Evolutionary conservation across 1,140 invertebrate genomes (phyloP).

Genomic region (Zaprionus davidi): DNA sequence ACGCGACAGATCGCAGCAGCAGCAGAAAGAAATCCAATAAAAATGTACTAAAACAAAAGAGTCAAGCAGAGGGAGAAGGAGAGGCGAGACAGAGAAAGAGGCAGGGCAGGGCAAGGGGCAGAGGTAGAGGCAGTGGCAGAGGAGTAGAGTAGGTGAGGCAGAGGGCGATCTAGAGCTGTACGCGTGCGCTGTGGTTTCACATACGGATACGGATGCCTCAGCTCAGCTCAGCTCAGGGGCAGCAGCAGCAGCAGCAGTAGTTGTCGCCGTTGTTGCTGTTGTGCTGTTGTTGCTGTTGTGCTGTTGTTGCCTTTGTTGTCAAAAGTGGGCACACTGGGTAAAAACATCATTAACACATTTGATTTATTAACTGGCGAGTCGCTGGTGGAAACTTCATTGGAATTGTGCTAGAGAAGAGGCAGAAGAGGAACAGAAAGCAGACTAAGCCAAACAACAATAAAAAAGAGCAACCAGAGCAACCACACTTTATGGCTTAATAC

Average conservation of each 20-base stretch:
- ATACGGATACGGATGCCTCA: slow-evolving; percentile 23
- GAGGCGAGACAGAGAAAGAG: not conserved
- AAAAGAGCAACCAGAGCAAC: slow-evolving; percentile 23
- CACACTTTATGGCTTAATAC: slow-evolving; percentile 79
- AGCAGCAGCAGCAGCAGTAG: slow-evolving; percentile 19
- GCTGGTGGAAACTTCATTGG: slow-evolving; percentile 59
- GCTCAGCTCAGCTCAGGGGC: slow-evolving; percentile 8
- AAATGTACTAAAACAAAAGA: slow-evolving; percentile 65
- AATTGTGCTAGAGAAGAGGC: slow-evolving; percentile 43
- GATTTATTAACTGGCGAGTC: slow-evolving; percentile 83
- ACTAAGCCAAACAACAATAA: slow-evolving; percentile 31
- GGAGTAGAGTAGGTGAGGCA: not conserved
- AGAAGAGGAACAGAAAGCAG: slow-evolving; percentile 36
- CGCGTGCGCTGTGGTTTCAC: slow-evolving; percentile 27
- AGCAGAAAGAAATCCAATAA: slow-evolving; percentile 62
- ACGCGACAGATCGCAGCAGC: slow-evolving; percentile 47
- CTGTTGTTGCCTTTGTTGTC: slow-evolving; percentile 68
- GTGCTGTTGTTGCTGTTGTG: slow-evolving; percentile 12
- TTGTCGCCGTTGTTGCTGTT: slow-evolving; percentile 29
- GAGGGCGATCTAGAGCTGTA: slow-evolving; percentile 8
- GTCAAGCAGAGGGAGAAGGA: not conserved
- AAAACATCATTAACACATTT: slow-evolving; percentile 84
- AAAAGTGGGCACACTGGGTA: slow-evolving; percentile 79
- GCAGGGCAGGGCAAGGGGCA: not conserved
- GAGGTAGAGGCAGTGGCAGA: not conserved